Evolutionary conservation across 2,888 invertebrate genomes (phyloP), one percentile per base, ranked within the genome.

Genomic region (Brassicogethes aeneus): DNA sequence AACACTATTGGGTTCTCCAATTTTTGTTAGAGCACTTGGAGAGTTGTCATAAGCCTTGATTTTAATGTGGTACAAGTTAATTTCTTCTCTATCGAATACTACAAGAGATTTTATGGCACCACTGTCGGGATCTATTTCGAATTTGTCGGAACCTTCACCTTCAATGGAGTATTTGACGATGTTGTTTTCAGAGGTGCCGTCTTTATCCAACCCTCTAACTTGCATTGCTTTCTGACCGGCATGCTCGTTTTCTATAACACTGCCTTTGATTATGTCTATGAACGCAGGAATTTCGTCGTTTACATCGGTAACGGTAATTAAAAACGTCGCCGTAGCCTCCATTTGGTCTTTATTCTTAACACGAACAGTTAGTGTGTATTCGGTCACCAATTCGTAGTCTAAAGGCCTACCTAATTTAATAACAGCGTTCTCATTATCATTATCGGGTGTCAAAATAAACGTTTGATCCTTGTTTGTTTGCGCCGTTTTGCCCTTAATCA

Each of bases 271-370:
- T 10, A 85, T 78, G 64, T 89, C 88, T 34, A 85, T 83, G 59
- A 94, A 92, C 52, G 80, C 80, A 1, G 85, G 94, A 51, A 87
- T 85, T 59, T 91, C 91, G 62, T 94, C 94, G 60, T 94, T 94
- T 0, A 90, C 90, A 62, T 94, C 93, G 59, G 79, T 74, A 1
- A 94, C 77, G 64, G 81, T 78, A 17, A 94, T 82, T 55, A 79
- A 80, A 37, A 91, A 76, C 40, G 80, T 79, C 10, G 83, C 84
- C 67, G 88, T 87, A 2, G 86, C 82, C 2, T 84, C 85, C 61
- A 91, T 68, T 56, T 80, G 80, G 59, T 82, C 82, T 54, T 83
- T 85, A 64, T 90, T 91, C 70, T 85, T 74, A 52, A 85, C 87
- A 52, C 86, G 76, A 56, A 92, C 82, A 23, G 89, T 89, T 31